Evolutionary conservation across 2,113 vertebrate species (phyloP).

Genomic region (Semnornis frantzii): DNA sequence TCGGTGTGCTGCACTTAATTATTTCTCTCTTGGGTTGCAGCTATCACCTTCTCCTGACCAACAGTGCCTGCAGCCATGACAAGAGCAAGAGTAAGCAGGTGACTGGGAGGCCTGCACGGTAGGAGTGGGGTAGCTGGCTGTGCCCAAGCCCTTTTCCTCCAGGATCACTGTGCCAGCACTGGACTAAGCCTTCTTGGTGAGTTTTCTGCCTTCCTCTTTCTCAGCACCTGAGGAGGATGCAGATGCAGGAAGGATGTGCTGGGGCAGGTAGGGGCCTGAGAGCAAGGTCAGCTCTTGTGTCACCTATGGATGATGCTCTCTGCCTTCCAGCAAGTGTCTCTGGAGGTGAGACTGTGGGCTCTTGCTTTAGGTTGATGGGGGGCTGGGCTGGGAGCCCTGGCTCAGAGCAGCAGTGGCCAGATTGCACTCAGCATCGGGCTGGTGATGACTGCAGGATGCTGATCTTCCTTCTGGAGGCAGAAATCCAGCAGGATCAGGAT

Average conservation of each 20-base stretch:
- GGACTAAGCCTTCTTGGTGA: rapidly evolving
- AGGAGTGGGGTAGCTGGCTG: neutral
- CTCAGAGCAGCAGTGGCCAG: neutral
- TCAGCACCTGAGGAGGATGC: neutral
- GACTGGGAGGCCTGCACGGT: neutral
- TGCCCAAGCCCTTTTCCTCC: neutral
- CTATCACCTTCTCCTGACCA: conserved; percentile 1
- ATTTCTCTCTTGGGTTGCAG: conserved; percentile 6
- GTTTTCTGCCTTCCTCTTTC: neutral
- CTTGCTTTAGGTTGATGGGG: neutral
- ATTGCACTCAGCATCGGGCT: rapidly evolving
- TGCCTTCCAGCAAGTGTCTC: neutral
- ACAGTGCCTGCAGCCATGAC: neutral
- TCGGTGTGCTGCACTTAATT: conserved; percentile 7
- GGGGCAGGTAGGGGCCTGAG: neutral
- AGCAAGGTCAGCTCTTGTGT: neutral
- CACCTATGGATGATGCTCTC: neutral
- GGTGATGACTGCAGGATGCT: neutral
- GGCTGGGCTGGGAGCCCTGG: neutral
- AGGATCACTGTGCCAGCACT: rapidly evolving
- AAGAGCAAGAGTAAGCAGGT: neutral
- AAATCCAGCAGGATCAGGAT: neutral
- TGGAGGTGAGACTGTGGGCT: neutral
- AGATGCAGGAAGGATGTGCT: neutral
- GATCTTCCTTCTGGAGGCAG: neutral